Conservation (phyloP, 2,888 invertebrate genomes). For the Lacanobia oleracea region DNA sequence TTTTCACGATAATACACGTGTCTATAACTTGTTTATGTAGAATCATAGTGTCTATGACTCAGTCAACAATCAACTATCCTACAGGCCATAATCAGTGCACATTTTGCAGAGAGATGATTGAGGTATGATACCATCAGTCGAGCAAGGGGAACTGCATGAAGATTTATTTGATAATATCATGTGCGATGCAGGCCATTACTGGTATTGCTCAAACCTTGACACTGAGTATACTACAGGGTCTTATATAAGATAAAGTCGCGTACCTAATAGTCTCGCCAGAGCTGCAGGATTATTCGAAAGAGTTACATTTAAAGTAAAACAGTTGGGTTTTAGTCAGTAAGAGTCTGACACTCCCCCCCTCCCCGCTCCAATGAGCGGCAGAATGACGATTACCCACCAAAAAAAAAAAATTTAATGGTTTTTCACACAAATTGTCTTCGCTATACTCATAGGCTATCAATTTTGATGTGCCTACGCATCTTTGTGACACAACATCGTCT, state of each 20-base stretch:
- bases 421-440: background rate
- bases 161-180: slow-evolving; percentile 26
- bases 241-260: background rate
- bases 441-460: slow-evolving; percentile 45
- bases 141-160: slow-evolving; percentile 28
- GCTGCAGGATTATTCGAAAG: too few relatives aligned
- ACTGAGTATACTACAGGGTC: background rate
- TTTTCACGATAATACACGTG: background rate
- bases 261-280: too few relatives aligned
- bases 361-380: too few relatives aligned
- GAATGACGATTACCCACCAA: too few relatives aligned
- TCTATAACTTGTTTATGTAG: slow-evolving; percentile 22
- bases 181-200: background rate
- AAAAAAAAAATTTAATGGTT: too few relatives aligned
- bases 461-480: slow-evolving; percentile 38
- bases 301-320: too few relatives aligned
- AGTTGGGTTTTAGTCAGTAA: too few relatives aligned
- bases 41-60: slow-evolving; percentile 4
- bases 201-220: slow-evolving; percentile 32
- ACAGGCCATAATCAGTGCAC: slow-evolving; percentile 23
- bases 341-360: too few relatives aligned
- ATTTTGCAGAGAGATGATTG: slow-evolving; percentile 24
- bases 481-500: slow-evolving; percentile 29
- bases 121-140: slow-evolving; percentile 17
- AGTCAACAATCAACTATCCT: background rate